Evolutionary conservation across 2,888 invertebrate genomes (phyloP), one percentile per base, ranked within the genome.

Genomic region (Cephus spinipes): DNA sequence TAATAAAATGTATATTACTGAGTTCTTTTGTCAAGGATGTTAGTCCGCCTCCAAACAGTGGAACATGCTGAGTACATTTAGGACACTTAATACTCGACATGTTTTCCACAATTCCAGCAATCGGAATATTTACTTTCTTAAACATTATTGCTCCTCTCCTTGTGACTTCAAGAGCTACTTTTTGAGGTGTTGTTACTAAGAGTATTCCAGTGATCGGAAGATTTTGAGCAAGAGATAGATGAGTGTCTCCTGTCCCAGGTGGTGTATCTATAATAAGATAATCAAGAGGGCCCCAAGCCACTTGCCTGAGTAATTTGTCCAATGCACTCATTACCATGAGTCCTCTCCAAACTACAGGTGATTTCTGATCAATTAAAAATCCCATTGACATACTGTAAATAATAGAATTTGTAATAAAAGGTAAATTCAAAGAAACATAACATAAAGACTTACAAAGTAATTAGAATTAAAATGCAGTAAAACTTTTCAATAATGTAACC

Each of bases 251-350:
- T 0, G 99, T 99, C 55, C 99, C 99, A 0, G 99, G 99, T 3
- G 99, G 99, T 85, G 98, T 98, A 92, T 99, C 99, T 0, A 99
- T 94, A 30, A 99, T 93, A 78, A 99, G 94, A 89, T 96, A 95
- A 92, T 99, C 98, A 76, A 98, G 92, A 0, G 96, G 95, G 3
- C 94, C 96, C 99, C 99, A 99, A 68, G 94, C 94, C n/a, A 98
- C 97, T 84, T 97, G 96, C 82, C 96, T 93, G 40, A 98, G 93
- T 35, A 99, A 92, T 84, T 96, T 95, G 84, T 98, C 96, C 78
- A 99, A 91, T 0, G 98, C 98, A 82, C 97, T 97, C 98, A 98
- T 99, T 76, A 99, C 98, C 95, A 99, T 97, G 32, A 98, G 94
- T 0, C 99, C 99, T 82, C 99, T 94, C 99, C 99, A 99, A 40